Base-by-base conservation (phyloP, 2,888 invertebrate genomes). In the Athrips mouffetella region DNA sequence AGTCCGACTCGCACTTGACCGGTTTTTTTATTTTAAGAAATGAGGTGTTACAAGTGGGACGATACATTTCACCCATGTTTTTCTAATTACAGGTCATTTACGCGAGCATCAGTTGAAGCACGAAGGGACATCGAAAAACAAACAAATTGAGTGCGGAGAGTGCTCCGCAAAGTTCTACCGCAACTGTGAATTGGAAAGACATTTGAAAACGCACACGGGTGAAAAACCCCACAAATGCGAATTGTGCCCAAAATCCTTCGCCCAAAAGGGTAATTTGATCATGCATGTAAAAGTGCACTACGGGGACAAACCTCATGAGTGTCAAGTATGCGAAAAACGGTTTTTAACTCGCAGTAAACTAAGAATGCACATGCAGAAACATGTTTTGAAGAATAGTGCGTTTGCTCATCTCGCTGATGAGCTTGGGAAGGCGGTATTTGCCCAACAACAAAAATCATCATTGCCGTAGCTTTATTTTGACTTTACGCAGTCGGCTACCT, bases 271-370 rank as follows among this genome's bases (percentile, higher is more conserved):
- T 25, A 86, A 86, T 53, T 53, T 86, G 3, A 73, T 80, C 0
- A 82, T 82, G 81, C 86, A 86, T 20, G 60, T 80, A 0, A 82
- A 82, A 44, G 80, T 78, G 69, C 86, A 86, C 23, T 58, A 69
- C 0, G 85, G 82, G 0, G 85, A 83, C 0, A 64, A 75, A 1
- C 68, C 78, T 0, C 80, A 79, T 15, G 59, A 72, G 6, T 86
- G 86, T 23, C 50, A 54, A 0, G 72, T 77, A 0, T 86, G 86
- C 21, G 53, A 58, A 4, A 85, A 86, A 29, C 41, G 74, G 1
- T 86, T 86, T 23, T 68, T 86, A 49, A 82, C 84, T 0, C 53
- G 72, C 5, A 80, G 83, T 30, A 85, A 85, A 47, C 51, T 86
- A 30, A 47, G 62, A 29, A 29, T 76, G 2, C 85, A 86, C 39